Conservation (phyloP, 23 tunicate genomes). For the Botrylloides violaceus region DNA sequence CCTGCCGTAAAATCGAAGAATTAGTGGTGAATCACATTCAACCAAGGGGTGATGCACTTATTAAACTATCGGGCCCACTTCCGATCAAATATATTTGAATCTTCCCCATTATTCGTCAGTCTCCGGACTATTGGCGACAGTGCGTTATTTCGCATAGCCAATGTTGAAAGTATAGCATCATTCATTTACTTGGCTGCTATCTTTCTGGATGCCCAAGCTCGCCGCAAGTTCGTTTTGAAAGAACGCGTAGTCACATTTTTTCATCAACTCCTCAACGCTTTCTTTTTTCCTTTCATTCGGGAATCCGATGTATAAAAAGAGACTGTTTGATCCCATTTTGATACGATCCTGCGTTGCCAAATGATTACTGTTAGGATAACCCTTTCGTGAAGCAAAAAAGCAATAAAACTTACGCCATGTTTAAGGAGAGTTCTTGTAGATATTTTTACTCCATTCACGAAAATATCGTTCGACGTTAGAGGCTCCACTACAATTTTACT, state of each 20-base stretch:
- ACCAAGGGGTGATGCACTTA: no score
- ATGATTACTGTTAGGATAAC: neutral
- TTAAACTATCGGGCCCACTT: no score
- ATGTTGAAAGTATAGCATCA: no score
- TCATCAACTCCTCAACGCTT: slow-evolving; percentile 6
- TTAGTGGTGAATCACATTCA: no score
- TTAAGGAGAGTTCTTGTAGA: slow-evolving; percentile 26
- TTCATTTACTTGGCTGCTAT: neutral
- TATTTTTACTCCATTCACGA: slow-evolving; percentile 42
- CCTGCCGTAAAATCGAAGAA: no score
- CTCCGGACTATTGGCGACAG: no score
- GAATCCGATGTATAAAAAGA: slow-evolving; percentile 64
- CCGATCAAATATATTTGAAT: no score
- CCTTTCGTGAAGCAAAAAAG: neutral
- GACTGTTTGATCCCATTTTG: slow-evolving; percentile 65
- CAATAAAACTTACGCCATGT: slow-evolving; percentile 41
- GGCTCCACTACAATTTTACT: slow-evolving; percentile 37
- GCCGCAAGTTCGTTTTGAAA: slow-evolving; percentile 62
- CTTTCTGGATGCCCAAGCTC: slow-evolving; percentile 26
- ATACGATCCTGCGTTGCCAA: slow-evolving; percentile 42
- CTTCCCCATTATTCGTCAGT: no score
- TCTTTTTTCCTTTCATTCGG: slow-evolving; percentile 32
- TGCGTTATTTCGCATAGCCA: no score
- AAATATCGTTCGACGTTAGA: slow-evolving; percentile 30
- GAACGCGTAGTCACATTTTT: slow-evolving; percentile 38